Evolutionary conservation across 2,888 invertebrate genomes (phyloP), one percentile per base, ranked within the genome.

Genomic region (Phyllotreta cruciferae): DNA sequence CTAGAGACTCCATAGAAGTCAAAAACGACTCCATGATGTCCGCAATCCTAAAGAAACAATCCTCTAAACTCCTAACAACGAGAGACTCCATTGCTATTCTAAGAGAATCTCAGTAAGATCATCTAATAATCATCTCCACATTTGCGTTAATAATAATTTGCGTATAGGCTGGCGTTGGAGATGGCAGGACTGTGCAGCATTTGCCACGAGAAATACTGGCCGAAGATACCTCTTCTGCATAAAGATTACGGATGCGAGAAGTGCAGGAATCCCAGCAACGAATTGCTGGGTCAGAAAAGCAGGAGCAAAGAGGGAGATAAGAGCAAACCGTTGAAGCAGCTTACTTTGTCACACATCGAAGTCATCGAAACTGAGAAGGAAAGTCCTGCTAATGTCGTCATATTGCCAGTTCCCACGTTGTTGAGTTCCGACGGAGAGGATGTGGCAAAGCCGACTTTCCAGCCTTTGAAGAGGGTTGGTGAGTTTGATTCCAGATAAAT

Each of bases 341-440:
- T 73, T 8, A 73, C 69, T 60, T 62, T 74, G 39, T 72, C 75
- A 7, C 72, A 72, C 14, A 67, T 74, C n/a, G 72, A 75, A 66
- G 63, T 76, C n/a, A 67, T 73, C 38, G 67, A 70, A 11, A 60
- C 69, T 34, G 52, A 52, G 6, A 11, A 1, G 5, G 50, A 36
- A 4, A 1, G 6, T 4, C 14, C 60, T 68, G 35, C 35, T 6
- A 34, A 36, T 1, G 50, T 50, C 1, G 36, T 50, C 6, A n/a
- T 50, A 10, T 6, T 35, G 11, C 35, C 35, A 4, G 50, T 36
- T 3, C 50, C 50, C 6, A 50, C 10, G 4, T 10, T 52, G 2
- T 5, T 52, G 13, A 9, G 13, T 10, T 11, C 52, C 3, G 13
- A 52, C 0, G 14, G 2, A 6, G 14, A 7, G 1, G 24, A 13